phyloP scores from a whole-genome alignment of 2,113 vertebrate species.

The Spheniscus mendiculus region DNA sequence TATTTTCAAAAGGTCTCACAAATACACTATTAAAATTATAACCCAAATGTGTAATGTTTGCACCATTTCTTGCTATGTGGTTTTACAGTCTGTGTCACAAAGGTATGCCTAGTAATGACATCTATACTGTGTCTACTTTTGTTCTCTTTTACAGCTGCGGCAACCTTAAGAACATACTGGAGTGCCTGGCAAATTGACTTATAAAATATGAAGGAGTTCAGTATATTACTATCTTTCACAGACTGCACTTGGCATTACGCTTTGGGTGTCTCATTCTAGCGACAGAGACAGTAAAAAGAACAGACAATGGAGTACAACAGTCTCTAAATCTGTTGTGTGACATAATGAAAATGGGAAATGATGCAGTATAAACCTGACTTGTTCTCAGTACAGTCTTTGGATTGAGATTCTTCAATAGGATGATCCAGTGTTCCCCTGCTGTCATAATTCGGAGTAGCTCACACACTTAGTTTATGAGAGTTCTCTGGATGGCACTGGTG shows the following conservation, averaged over 20 bases:
- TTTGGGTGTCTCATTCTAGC: not conserved
- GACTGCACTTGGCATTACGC: not conserved
- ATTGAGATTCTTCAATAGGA: not conserved
- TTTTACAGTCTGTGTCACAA: not conserved
- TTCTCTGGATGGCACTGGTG: not conserved
- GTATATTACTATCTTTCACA: not conserved
- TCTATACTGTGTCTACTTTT: not conserved
- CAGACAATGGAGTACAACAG: not conserved
- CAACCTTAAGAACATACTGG: not conserved
- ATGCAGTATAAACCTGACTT: not conserved
- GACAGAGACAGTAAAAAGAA: conserved; percentile 12
- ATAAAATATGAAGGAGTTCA: conserved; percentile 18
- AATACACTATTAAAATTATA: not conserved
- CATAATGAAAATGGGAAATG: conserved; percentile 3
- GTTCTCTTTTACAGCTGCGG: not conserved
- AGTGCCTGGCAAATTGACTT: conserved; percentile 12
- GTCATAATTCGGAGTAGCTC: not conserved
- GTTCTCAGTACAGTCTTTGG: not conserved
- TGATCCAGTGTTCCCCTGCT: not conserved
- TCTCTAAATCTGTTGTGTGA: conserved; percentile 25
- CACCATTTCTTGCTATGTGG: not conserved
- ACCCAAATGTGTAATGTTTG: not conserved
- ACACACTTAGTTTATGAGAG: not conserved
- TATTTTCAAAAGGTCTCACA: not conserved
- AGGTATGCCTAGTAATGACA: not conserved